Percentiles rank a stretch among this genome's conserved stretches.
Evolutionary conservation across 2,113 vertebrate species (phyloP).

Genomic region (Carlito syrichta): DNA sequence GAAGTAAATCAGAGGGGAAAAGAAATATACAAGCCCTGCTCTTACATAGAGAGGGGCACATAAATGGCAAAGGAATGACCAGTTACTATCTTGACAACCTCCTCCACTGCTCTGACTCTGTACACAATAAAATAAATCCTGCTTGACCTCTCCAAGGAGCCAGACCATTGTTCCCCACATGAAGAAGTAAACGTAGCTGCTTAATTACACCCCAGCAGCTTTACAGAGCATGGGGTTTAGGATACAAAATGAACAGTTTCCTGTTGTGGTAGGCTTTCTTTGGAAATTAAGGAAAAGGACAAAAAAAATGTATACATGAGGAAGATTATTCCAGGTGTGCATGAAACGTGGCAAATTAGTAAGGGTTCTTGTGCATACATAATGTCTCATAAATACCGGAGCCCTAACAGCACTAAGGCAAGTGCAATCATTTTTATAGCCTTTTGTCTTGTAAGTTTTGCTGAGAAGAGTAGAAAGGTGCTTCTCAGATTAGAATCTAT

Average conservation of each 20-base stretch:
- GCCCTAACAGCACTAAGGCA: constrained; percentile 63
- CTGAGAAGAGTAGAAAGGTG: constrained; percentile 63
- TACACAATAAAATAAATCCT: constrained; percentile 80
- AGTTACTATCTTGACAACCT: constrained; percentile 47
- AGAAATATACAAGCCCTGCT: not conserved
- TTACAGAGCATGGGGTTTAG: constrained; percentile 40
- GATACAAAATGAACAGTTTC: constrained; percentile 75
- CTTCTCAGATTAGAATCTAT: constrained; percentile 65
- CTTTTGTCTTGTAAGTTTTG: constrained; percentile 82
- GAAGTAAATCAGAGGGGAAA: constrained; percentile 23
- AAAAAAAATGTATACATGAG: constrained; percentile 4
- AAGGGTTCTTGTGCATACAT: constrained; percentile 78
- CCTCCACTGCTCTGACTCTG: constrained; percentile 32
- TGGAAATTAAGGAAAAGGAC: not conserved
- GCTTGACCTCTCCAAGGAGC: constrained; percentile 81
- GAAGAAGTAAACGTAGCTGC: constrained; percentile 77
- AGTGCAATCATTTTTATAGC: constrained; percentile 71
- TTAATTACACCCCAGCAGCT: constrained; percentile 80
- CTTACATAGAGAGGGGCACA: constrained; percentile 15
- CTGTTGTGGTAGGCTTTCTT: constrained; percentile 69
- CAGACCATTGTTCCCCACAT: constrained; percentile 81
- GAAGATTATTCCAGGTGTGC: constrained; percentile 78
- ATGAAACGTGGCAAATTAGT: constrained; percentile 73
- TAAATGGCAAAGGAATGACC: constrained; percentile 34
- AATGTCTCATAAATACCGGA: constrained; percentile 75